Base-by-base conservation (phyloP, 1,140 invertebrate genomes). In the Glomeris maerens region DNA sequence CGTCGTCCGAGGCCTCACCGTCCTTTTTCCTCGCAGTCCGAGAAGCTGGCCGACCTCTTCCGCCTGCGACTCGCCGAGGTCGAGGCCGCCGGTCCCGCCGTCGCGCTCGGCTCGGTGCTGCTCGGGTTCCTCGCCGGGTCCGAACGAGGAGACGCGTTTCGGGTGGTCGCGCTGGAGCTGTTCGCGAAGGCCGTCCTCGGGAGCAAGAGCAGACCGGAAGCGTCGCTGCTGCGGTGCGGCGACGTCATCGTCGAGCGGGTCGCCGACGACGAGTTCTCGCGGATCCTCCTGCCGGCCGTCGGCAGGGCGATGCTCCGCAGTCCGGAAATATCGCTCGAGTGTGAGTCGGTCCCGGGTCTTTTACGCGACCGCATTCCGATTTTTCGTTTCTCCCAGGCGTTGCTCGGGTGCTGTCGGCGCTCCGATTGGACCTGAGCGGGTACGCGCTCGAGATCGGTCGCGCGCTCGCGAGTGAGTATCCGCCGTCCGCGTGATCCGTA, bases 291-390 rank as follows among this genome's bases (percentile, higher is more conserved):
- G 38, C 89, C 91, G 20, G 78, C 85, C 7, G 64, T 92, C n/a
- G 83, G 91, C 62, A 91, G 91, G 65, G 79, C 87, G 4, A 83
- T 96, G 76, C 68, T 97, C n/a, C 68, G 93, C 49, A 95, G 85
- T 67, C 89, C 93, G 0, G 93, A 97, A 74, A 79, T 88, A 22
- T 84, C 88, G 53, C 74, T 94, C 25, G 75, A 84, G 66, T 55
- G 65, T 67, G 57, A 52, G 56, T 57, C 27, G 4, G 13, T 4
- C 27, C 25, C n/a, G 40, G 23, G 17, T 48, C n/a, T 21, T 47
- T 27, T 17, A 48, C 45, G 27, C 26, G 42, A 22, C 20, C 4
- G 5, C 17, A 55, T 45, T 52, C 20, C n/a, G 41, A 41, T 47
- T 50, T 53, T 56, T 47, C 27, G 52, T 53, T 26, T 38, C 55